Conservation (phyloP, 2,797 vertebrate genomes). For the Chiroxiphia lanceolata region DNA sequence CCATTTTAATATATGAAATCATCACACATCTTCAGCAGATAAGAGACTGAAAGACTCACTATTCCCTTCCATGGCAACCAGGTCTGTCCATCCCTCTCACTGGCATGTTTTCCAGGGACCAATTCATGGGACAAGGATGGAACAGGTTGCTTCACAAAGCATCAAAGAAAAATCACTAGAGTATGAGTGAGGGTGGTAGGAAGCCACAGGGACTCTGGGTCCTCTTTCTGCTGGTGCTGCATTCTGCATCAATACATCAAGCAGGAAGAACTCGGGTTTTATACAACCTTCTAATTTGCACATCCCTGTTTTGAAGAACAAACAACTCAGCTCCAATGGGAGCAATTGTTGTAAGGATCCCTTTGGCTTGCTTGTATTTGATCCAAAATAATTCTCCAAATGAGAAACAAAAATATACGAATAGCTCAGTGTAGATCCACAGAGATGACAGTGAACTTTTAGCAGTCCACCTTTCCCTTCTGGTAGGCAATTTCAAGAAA, state of each 20-base stretch:
- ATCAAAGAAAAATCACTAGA: background rate
- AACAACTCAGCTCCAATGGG: background rate
- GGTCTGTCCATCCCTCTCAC: background rate
- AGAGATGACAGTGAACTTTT: background rate
- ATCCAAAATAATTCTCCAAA: background rate
- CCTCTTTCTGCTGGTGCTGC: background rate
- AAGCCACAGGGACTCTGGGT: background rate
- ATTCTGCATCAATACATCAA: background rate
- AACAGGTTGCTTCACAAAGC: background rate
- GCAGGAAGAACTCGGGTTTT: background rate
- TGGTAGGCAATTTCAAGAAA: background rate
- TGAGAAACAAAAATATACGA: background rate
- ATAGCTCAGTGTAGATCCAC: background rate
- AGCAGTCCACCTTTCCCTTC: slow-evolving; percentile 10
- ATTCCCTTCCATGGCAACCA: background rate
- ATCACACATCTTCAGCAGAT: background rate
- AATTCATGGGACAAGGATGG: background rate
- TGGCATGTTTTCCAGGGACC: rapidly evolving
- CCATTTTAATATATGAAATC: background rate
- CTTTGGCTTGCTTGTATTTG: background rate
- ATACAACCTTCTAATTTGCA: background rate
- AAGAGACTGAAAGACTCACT: background rate
- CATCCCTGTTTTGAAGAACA: background rate
- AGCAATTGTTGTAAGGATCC: background rate
- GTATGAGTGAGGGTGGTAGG: background rate